A percentile compares a stretch with the other conserved stretches of the same genome.
Evolutionary conservation across 2,797 vertebrate species (phyloP).

Genomic region (Catostomus latipinnis): DNA sequence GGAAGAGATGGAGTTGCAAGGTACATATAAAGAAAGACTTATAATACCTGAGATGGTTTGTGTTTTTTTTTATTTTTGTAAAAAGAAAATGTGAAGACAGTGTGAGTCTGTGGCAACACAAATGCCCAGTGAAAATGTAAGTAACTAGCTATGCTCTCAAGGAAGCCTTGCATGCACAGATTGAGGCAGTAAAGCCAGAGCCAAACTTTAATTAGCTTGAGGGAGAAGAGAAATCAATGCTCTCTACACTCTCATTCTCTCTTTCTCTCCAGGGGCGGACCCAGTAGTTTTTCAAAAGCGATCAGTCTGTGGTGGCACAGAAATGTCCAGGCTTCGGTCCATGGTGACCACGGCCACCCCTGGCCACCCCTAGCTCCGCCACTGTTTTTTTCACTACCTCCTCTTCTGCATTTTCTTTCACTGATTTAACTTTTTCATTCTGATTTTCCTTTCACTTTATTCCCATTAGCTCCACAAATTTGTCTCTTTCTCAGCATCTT

Average conservation of each 20-base stretch:
- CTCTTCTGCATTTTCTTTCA: constrained; percentile 19
- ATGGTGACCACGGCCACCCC: too few relatives aligned
- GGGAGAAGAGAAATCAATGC: constrained; percentile 74
- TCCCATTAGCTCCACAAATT: not conserved
- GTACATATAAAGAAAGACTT: not conserved
- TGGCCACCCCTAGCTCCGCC: too few relatives aligned
- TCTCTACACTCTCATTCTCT: constrained; percentile 61
- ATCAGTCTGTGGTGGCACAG: too few relatives aligned
- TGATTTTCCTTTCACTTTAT: constrained; percentile 25
- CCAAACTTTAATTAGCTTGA: constrained; percentile 73
- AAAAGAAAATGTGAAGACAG: not conserved
- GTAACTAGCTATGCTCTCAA: constrained; percentile 53
- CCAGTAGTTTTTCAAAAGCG: too few relatives aligned
- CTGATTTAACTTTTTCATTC: constrained; percentile 21
- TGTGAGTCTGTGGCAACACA: constrained; percentile 28
- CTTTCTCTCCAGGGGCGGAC: constrained; percentile 16
- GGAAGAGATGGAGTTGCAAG: constrained; percentile 50
- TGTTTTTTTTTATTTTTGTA: constrained; percentile 7
- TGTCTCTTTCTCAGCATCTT: constrained; percentile 6
- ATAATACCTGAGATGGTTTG: constrained; percentile 8
- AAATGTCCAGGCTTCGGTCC: too few relatives aligned
- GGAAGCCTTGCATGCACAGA: constrained; percentile 41
- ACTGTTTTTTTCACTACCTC: constrained; percentile 8
- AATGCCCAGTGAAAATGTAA: constrained; percentile 56
- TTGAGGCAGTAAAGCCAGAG: constrained; percentile 59